These are phyloP conservation scores for Hemiscyllium ocellatum DNA, from an alignment of 2,113 vertebrate genomes.

Conservation along the genomic window DNA sequence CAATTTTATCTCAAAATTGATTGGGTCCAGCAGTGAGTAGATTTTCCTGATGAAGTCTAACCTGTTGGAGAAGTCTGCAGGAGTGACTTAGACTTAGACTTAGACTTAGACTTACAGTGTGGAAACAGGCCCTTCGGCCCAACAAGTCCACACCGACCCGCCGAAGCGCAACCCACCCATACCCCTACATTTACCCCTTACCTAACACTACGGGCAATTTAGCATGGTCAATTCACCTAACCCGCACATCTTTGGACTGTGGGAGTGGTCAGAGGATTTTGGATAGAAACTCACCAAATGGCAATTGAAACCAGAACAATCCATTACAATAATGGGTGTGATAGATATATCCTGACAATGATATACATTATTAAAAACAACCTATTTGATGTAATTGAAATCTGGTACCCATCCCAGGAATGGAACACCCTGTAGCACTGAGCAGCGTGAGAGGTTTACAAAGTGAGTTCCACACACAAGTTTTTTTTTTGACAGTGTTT, in stretches of 20 bases:
- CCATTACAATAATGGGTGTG: not conserved
- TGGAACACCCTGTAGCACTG: not conserved
- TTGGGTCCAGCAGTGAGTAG: not conserved
- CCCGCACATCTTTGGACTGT: no score
- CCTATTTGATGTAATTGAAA: not conserved
- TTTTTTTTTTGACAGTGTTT: not conserved
- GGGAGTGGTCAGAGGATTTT: not conserved
- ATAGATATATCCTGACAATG: not conserved
- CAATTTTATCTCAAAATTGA: not conserved
- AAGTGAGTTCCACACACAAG: not conserved
- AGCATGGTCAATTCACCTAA: no score
- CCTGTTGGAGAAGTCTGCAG: not conserved
- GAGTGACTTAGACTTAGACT: no score
- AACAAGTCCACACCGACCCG: no score
- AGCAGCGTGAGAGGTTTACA: not conserved
- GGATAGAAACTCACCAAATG: not conserved
- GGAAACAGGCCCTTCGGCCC: no score
- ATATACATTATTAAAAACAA: not conserved
- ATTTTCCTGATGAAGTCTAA: not conserved
- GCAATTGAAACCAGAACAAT: not conserved
- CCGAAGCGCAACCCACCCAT: no score
- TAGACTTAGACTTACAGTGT: no score
- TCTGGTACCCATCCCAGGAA: not conserved
- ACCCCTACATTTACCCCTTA: no score
- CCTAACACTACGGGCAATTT: no score